A percentile compares a stretch with the other conserved stretches of the same genome.
phyloP scores from a whole-genome alignment of 2,888 invertebrate genomes.

The Antheraea assamensis region DNA sequence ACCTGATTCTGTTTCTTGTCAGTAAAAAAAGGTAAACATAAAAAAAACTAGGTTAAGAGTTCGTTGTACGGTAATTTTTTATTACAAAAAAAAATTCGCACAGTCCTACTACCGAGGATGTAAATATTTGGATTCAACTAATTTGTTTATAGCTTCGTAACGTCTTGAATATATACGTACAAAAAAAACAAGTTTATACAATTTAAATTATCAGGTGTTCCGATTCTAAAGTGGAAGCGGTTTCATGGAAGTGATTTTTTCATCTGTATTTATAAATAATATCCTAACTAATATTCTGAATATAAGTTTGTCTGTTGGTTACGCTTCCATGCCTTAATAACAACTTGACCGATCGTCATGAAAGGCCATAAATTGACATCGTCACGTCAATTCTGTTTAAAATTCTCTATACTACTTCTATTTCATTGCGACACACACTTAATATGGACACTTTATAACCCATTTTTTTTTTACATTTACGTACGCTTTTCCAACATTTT shows the following conservation, averaged over 20 bases:
- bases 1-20: constrained; percentile 9
- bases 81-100: constrained; percentile 8
- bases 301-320: too few species aligned
- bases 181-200: neutral
- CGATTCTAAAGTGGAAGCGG: neutral
- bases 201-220: neutral
- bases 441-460: too few species aligned
- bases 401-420: too few species aligned
- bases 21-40: constrained; percentile 14
- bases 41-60: constrained; percentile 18
- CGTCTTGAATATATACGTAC: neutral
- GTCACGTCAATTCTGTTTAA: too few species aligned
- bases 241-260: neutral
- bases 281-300: too few species aligned
- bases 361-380: too few species aligned
- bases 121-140: constrained; percentile 4
- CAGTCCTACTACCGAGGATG: neutral
- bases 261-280: too few species aligned
- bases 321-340: too few species aligned
- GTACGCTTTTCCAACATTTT: too few species aligned
- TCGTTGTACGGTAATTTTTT: constrained; percentile 12
- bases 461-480: too few species aligned
- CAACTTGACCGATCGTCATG: too few species aligned
- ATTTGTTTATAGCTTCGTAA: neutral
- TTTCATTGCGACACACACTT: too few species aligned